phyloP scores from a whole-genome alignment of 1,140 invertebrate genomes.

The Pseudomyrmex pallidus region DNA sequence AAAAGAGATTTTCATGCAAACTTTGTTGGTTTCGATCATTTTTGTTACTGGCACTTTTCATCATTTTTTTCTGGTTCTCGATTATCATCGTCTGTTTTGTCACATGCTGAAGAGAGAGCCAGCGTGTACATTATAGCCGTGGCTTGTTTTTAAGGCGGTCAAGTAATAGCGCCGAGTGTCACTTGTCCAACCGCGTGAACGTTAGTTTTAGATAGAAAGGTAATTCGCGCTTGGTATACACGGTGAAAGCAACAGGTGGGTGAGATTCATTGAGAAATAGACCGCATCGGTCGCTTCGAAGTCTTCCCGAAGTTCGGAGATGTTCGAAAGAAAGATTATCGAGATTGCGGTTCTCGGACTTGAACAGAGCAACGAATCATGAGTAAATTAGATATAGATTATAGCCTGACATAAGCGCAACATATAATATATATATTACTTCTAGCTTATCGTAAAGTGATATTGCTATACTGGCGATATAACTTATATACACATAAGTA shows the following conservation, averaged over 20 bases:
- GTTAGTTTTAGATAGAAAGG: constrained; percentile 56
- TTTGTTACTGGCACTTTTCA: neutral
- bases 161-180: neutral
- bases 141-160: neutral
- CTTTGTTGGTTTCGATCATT: neutral
- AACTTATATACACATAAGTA: too few relatives aligned
- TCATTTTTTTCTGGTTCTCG: neutral
- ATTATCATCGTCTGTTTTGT: neutral
- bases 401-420: neutral
- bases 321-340: constrained; percentile 18
- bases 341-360: neutral
- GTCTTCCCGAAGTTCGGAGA: constrained; percentile 26
- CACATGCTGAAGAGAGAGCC: neutral
- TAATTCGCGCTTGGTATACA: constrained; percentile 17
- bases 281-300: constrained; percentile 24
- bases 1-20: too few relatives aligned
- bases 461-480: too few relatives aligned
- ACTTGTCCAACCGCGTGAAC: neutral
- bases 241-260: constrained; percentile 65
- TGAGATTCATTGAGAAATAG: constrained; percentile 47
- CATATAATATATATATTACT: constrained; percentile 6
- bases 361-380: neutral
- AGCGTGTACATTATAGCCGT: neutral
- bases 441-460: neutral
- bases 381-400: neutral